Percentiles rank a stretch among this genome's conserved stretches.
phyloP scores from a whole-genome alignment of 1,140 invertebrate species.

The Drosophila micromelanica region DNA sequence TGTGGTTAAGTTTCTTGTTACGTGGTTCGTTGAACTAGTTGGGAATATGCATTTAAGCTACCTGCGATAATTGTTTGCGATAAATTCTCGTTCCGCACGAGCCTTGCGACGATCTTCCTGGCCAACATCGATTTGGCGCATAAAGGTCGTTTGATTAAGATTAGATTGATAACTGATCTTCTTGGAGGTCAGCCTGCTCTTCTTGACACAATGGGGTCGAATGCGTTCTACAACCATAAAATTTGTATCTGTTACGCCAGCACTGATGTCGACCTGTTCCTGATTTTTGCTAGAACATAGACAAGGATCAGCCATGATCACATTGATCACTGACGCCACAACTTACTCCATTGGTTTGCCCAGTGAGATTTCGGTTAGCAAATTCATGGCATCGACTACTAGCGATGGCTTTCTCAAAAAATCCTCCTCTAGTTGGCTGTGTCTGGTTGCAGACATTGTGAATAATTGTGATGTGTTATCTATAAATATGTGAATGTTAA shows the following conservation, averaged over 20 bases:
- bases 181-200: constrained; percentile 3
- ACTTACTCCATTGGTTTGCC: constrained; percentile 45
- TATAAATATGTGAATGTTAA: neutral
- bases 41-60: neutral
- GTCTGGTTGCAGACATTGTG: neutral
- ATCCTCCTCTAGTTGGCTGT: constrained; percentile 24
- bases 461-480: neutral
- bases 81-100: constrained; percentile 27
- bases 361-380: constrained; percentile 37
- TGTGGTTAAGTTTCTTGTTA: neutral
- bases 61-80: constrained; percentile 57
- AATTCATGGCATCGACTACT: constrained; percentile 32
- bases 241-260: constrained; percentile 21
- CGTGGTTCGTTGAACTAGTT: too few relatives aligned
- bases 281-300: constrained; percentile 12
- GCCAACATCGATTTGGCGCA: constrained; percentile 51
- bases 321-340: too few relatives aligned
- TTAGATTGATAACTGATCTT: neutral
- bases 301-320: neutral
- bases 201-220: neutral
- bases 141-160: constrained; percentile 37
- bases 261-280: constrained; percentile 37
- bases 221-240: constrained; percentile 22
- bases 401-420: constrained; percentile 34
- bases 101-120: constrained; percentile 5